A percentile compares a stretch with the other conserved stretches of the same genome.
Conservation (phyloP, 2,888 invertebrate genomes). For the Andrena fulva region DNA sequence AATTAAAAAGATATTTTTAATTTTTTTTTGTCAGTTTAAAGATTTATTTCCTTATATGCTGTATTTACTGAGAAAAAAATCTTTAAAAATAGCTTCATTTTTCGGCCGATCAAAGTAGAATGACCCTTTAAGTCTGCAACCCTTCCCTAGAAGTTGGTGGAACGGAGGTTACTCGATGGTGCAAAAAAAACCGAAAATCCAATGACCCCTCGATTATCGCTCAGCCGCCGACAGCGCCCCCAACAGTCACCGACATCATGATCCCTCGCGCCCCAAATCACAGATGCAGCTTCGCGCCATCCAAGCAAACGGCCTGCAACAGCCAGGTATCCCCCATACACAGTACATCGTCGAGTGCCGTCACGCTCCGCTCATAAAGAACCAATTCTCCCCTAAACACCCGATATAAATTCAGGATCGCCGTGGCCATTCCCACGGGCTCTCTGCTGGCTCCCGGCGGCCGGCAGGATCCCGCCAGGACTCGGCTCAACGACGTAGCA, state of each 20-base stretch:
- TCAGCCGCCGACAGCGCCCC: neutral
- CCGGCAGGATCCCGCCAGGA: conserved; percentile 50
- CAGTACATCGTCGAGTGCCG: conserved; percentile 74
- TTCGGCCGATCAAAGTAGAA: too few relatives aligned
- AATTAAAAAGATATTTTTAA: too few relatives aligned
- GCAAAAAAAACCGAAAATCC: too few relatives aligned
- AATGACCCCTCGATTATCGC: neutral
- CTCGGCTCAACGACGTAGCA: conserved; percentile 63
- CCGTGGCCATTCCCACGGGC: conserved; percentile 75
- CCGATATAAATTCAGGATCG: conserved; percentile 84
- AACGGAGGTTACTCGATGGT: too few relatives aligned
- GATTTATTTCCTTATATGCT: too few relatives aligned
- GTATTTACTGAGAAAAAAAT: too few relatives aligned
- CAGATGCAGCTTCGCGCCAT: conserved; percentile 2
- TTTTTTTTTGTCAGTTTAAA: too few relatives aligned
- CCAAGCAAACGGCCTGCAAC: neutral
- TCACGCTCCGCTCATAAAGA: conserved; percentile 84
- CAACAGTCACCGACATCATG: neutral
- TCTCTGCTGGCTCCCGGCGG: conserved; percentile 45
- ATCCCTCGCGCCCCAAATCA: neutral
- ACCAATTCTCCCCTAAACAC: conserved; percentile 84
- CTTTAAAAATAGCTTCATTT: too few relatives aligned
- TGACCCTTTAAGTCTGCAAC: too few relatives aligned
- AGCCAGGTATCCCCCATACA: conserved; percentile 1
- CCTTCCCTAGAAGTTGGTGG: too few relatives aligned